These are phyloP conservation scores for Danio albolineatus DNA, from an alignment of 2,797 vertebrate genomes.

Conservation along the genomic window DNA sequence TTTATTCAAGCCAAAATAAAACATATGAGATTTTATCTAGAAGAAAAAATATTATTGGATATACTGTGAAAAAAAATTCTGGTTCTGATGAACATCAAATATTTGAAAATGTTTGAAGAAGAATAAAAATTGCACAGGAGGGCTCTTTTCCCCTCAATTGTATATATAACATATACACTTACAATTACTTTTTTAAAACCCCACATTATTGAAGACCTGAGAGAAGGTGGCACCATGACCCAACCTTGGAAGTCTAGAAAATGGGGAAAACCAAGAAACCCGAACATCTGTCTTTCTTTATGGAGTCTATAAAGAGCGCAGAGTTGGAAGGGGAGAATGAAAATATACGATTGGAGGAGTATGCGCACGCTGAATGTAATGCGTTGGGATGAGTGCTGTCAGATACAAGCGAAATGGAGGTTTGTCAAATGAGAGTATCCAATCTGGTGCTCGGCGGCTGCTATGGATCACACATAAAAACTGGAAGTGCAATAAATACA, in stretches of 20 bases:
- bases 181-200: too few relatives aligned
- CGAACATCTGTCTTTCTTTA: slow-evolving; percentile 68
- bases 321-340: slow-evolving; percentile 60
- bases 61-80: too few relatives aligned
- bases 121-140: too few relatives aligned
- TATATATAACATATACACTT: too few relatives aligned
- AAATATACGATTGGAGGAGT: slow-evolving; percentile 64
- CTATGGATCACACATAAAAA: slow-evolving; percentile 53
- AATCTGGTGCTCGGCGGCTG: slow-evolving; percentile 26
- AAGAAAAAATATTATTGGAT: too few relatives aligned
- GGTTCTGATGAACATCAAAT: too few relatives aligned
- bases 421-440: slow-evolving; percentile 58
- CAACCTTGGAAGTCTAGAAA: slow-evolving; percentile 55
- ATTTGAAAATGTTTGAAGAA: too few relatives aligned
- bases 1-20: too few relatives aligned
- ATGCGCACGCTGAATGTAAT: slow-evolving; percentile 48
- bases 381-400: slow-evolving; percentile 58
- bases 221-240: slow-evolving; percentile 36
- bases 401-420: slow-evolving; percentile 58
- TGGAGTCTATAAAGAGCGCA: slow-evolving; percentile 54
- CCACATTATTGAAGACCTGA: too few relatives aligned
- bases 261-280: slow-evolving; percentile 59
- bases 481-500: slow-evolving; percentile 67
- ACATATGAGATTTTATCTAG: too few relatives aligned
- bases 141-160: too few relatives aligned